These are phyloP conservation scores for Drosophila yakuba DNA, from an alignment of 1,140 invertebrate species.

Conservation along the genomic window DNA sequence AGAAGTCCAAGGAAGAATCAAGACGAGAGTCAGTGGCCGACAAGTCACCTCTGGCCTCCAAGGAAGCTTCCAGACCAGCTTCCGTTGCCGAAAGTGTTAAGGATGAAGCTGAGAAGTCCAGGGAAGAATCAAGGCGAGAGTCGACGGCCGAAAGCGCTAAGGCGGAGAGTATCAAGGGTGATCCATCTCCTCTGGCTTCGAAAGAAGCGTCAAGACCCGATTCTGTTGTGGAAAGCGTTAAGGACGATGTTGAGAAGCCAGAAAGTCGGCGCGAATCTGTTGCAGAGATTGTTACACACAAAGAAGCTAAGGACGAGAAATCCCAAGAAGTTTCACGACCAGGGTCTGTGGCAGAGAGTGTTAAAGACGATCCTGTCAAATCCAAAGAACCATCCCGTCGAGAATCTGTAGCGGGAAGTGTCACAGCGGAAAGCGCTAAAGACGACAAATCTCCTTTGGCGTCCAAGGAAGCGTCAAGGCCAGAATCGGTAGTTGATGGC, in stretches of 20 bases:
- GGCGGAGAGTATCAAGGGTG: conserved; percentile 9
- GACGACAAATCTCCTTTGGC: conserved; percentile 15
- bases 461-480: not conserved
- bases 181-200: conserved; percentile 9
- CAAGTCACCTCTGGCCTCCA: not conserved
- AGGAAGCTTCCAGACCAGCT: conserved; percentile 14
- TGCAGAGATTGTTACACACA: conserved; percentile 11
- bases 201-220: conserved; percentile 40
- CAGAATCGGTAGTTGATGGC: conserved; percentile 14
- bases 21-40: not conserved
- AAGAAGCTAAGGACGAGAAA: conserved; percentile 13
- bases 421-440: conserved; percentile 11
- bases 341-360: conserved; percentile 13
- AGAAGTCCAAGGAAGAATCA: conserved; percentile 3
- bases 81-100: conserved; percentile 10
- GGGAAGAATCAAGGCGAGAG: too few relatives aligned
- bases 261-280: conserved; percentile 33
- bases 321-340: conserved; percentile 1
- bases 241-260: conserved; percentile 19
- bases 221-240: conserved; percentile 35
- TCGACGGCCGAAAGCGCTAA: conserved; percentile 10
- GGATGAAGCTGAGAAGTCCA: not conserved
- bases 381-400: not conserved
- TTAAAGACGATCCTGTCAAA: conserved; percentile 7
- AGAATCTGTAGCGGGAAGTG: conserved; percentile 19